These are phyloP conservation scores for Delia radicum DNA, from an alignment of 1,140 invertebrate genomes.

Conservation along the genomic window DNA sequence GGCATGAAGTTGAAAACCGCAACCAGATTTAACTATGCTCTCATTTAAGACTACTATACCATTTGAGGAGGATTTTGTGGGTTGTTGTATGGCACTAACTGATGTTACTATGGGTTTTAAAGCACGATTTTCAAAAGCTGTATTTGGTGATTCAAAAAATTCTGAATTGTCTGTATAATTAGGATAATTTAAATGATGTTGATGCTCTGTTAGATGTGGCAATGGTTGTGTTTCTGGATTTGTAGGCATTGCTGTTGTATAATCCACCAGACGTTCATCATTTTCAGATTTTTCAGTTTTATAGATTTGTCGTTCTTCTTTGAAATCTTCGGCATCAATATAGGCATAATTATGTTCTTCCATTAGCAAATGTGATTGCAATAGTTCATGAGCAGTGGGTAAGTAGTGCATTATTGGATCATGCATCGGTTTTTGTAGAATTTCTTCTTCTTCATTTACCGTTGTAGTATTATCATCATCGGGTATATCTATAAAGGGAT, in stretches of 20 bases:
- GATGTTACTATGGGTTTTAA: slow-evolving; percentile 50
- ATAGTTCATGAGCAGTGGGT: slow-evolving; percentile 37
- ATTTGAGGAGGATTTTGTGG: neutral
- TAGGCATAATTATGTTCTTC: slow-evolving; percentile 54
- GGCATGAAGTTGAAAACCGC: slow-evolving; percentile 43
- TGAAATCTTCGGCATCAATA: slow-evolving; percentile 30
- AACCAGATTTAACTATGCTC: slow-evolving; percentile 48
- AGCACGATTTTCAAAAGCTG: slow-evolving; percentile 33
- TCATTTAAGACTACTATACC: slow-evolving; percentile 50
- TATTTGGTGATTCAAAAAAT: neutral
- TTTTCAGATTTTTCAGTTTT: slow-evolving; percentile 43
- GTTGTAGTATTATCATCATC: slow-evolving; percentile 39
- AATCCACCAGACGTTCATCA: neutral
- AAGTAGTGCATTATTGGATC: neutral
- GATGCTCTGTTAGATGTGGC: neutral
- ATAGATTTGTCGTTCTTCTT: slow-evolving; percentile 39
- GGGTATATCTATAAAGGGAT: slow-evolving; percentile 51
- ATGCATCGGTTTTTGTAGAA: neutral
- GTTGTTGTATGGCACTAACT: slow-evolving; percentile 37
- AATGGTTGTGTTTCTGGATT: neutral
- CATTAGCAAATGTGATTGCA: slow-evolving; percentile 43
- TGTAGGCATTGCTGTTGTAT: neutral
- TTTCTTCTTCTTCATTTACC: neutral
- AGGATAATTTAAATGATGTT: neutral
- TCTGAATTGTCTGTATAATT: neutral